Conservation (phyloP, 2,888 invertebrate species). For the Aplocera efformata region DNA sequence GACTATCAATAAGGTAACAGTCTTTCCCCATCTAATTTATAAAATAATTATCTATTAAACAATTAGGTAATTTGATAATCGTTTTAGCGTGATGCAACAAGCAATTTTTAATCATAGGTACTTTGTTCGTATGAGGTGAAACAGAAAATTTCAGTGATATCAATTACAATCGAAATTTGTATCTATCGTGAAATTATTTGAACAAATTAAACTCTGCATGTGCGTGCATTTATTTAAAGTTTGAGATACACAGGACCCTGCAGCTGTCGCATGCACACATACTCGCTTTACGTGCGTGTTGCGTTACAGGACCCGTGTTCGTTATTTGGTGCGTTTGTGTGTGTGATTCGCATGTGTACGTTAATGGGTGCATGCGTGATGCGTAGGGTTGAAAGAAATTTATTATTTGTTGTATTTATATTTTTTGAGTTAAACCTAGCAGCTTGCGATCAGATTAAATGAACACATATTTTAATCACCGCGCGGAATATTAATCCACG, state of each 20-base stretch:
- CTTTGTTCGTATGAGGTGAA: no score
- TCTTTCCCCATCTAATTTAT: no score
- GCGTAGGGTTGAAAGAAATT: conserved; percentile 35
- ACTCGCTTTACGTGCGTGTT: conserved; percentile 29
- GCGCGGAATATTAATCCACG: conserved; percentile 3
- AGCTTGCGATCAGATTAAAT: conserved; percentile 29
- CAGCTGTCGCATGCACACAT: conserved; percentile 68
- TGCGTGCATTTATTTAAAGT: conserved; percentile 38
- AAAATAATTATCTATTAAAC: no score
- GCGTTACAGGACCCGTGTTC: no score
- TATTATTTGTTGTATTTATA: conserved; percentile 40
- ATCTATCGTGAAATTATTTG: no score
- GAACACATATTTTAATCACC: conserved; percentile 20
- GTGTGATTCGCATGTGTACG: conserved; percentile 20
- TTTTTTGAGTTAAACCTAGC: conserved; percentile 30
- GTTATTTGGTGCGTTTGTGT: conserved; percentile 29
- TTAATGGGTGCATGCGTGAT: conserved; percentile 28
- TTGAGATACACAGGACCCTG: conserved; percentile 69
- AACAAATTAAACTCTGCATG: no score
- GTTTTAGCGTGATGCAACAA: no score
- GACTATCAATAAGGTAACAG: no score
- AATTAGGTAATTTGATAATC: no score
- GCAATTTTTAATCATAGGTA: no score
- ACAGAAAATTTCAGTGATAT: no score
- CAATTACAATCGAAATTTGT: no score